Evolutionary conservation across 2,888 invertebrate species (phyloP).

Genomic region (Synanthedon formicaeformis): DNA sequence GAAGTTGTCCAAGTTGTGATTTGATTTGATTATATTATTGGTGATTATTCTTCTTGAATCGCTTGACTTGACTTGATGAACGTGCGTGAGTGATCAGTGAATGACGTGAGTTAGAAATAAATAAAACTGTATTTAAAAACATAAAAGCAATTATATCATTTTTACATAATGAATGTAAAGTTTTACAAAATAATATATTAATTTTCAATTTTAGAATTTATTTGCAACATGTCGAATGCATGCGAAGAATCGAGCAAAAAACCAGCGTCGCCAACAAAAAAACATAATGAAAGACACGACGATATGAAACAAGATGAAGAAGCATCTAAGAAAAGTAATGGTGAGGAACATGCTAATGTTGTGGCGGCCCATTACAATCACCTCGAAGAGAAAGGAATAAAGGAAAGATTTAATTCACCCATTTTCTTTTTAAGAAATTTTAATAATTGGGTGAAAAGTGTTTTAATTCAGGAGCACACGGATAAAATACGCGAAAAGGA

Average conservation of each 20-base stretch:
- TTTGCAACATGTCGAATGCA: neutral
- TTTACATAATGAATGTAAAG: too few relatives aligned
- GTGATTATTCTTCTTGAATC: too few relatives aligned
- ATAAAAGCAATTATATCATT: too few relatives aligned
- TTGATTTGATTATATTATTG: too few relatives aligned
- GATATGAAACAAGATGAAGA: neutral
- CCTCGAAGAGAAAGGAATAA: constrained; percentile 84
- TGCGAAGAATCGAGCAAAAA: neutral
- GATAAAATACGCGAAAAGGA: constrained; percentile 75
- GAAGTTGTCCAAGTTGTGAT: too few relatives aligned
- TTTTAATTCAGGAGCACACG: constrained; percentile 88
- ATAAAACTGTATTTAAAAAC: too few relatives aligned
- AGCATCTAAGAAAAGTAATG: constrained; percentile 4
- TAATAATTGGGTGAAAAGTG: constrained; percentile 99
- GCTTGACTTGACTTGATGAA: too few relatives aligned
- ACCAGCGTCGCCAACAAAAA: neutral
- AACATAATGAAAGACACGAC: neutral
- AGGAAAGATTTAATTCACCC: constrained; percentile 85
- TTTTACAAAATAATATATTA: too few relatives aligned
- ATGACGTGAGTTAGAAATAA: too few relatives aligned
- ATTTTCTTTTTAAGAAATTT: constrained; percentile 96
- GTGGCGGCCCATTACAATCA: constrained; percentile 96
- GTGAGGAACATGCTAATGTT: constrained; percentile 62
- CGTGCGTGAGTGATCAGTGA: too few relatives aligned
- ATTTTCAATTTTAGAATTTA: neutral